These are phyloP conservation scores for Scaptomyza polygonia DNA, from an alignment of 2,888 invertebrate species.

Conservation along the genomic window DNA sequence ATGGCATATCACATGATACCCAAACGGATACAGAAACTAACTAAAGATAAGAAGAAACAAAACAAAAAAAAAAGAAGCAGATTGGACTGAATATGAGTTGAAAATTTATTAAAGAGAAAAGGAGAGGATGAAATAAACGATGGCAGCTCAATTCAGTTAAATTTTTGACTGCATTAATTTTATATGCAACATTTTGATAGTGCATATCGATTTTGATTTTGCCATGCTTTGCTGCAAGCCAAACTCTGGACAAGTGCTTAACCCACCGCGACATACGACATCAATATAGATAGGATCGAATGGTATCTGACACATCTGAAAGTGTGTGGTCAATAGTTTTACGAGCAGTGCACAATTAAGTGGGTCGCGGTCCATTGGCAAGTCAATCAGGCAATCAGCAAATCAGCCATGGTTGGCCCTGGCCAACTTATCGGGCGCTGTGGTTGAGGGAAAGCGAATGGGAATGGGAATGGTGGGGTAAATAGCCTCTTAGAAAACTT, in stretches of 20 bases:
- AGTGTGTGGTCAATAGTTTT: conserved; percentile 42
- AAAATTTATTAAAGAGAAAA: conserved; percentile 32
- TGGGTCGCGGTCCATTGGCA: conserved; percentile 58
- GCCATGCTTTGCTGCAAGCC: conserved; percentile 3
- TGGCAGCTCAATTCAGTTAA: conserved; percentile 31
- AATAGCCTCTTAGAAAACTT: conserved; percentile 22
- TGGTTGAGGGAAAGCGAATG: background rate
- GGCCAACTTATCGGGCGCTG: conserved; percentile 9
- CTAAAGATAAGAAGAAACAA: background rate
- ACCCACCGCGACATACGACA: conserved; percentile 3
- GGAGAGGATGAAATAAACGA: conserved; percentile 1
- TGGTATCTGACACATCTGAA: conserved; percentile 7
- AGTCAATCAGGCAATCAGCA: conserved; percentile 71
- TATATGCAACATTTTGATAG: conserved; percentile 1
- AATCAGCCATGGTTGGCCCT: conserved; percentile 58
- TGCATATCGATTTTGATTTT: conserved; percentile 1
- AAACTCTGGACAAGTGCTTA: background rate
- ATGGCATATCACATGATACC: conserved; percentile 35
- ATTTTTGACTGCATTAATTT: conserved; percentile 16
- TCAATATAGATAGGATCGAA: conserved; percentile 6
- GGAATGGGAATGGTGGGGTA: background rate
- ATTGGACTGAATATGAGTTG: conserved; percentile 7
- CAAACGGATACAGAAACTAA: conserved; percentile 4
- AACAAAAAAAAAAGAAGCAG: background rate
- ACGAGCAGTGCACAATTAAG: conserved; percentile 59